phyloP scores from a whole-genome alignment of 1,140 invertebrate species.

The Prorops nasuta region DNA sequence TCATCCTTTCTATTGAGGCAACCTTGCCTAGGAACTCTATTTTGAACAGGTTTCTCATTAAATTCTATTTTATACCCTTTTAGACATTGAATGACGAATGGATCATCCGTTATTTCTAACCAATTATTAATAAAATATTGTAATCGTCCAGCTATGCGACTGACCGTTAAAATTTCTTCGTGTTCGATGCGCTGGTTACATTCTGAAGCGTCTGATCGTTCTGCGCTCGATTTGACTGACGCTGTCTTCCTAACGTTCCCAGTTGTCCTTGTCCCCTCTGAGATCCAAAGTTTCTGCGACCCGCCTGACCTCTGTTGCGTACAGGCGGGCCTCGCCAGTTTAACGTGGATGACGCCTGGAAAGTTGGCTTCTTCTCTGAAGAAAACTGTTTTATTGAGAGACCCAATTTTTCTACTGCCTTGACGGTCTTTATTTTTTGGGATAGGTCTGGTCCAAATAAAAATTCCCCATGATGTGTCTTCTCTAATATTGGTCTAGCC shows the following conservation, averaged over 20 bases:
- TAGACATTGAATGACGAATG: not conserved
- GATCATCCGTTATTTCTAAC: not conserved
- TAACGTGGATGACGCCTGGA: not conserved
- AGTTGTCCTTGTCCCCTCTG: no score
- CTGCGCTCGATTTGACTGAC: no score
- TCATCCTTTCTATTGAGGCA: not conserved
- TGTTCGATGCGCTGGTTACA: no score
- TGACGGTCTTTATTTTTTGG: not conserved
- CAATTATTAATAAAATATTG: not conserved
- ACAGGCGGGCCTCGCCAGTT: not conserved
- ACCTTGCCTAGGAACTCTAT: not conserved
- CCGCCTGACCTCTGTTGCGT: no score
- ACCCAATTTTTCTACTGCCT: not conserved
- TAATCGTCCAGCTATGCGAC: not conserved
- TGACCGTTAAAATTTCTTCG: not conserved
- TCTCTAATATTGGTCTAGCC: not conserved
- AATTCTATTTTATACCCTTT: not conserved
- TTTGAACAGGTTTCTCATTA: not conserved
- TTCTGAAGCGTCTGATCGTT: not conserved
- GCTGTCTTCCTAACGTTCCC: no score
- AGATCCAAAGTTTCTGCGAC: no score
- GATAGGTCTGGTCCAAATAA: not conserved
- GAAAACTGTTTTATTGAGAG: not conserved
- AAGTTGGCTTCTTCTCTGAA: not conserved
- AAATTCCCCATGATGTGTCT: not conserved